A percentile compares a stretch with the other conserved stretches of the same genome.
Evolutionary conservation across 2,888 invertebrate genomes (phyloP).

Genomic region (Drosophila formosana): DNA sequence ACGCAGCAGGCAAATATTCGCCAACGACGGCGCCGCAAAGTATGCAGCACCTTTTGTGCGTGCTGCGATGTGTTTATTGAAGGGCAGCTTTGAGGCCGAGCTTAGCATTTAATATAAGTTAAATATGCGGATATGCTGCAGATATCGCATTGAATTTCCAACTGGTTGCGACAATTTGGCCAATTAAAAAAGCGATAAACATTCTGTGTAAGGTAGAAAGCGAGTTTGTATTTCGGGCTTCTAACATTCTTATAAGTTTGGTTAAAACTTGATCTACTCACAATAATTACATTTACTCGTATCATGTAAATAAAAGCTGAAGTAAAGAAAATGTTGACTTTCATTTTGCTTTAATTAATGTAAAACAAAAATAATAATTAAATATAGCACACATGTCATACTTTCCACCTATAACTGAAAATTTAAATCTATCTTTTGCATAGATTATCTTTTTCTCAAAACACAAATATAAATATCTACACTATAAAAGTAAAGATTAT

Average conservation of each 20-base stretch:
- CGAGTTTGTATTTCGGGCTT: background rate
- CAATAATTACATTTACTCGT: background rate
- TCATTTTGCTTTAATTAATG: too few relatives aligned
- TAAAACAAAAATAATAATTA: too few relatives aligned
- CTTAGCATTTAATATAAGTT: conserved; percentile 58
- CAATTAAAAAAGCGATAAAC: background rate
- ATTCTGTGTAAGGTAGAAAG: background rate
- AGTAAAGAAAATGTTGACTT: too few relatives aligned
- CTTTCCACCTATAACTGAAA: too few relatives aligned
- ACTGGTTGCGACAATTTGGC: background rate
- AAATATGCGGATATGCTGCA: conserved; percentile 57
- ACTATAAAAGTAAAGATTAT: background rate
- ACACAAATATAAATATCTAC: background rate
- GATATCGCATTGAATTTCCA: conserved; percentile 11
- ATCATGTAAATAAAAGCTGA: background rate
- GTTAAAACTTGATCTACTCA: background rate
- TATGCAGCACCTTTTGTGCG: conserved; percentile 56
- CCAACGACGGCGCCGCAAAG: conserved; percentile 44
- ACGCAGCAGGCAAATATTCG: conserved; percentile 30
- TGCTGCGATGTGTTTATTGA: conserved; percentile 52
- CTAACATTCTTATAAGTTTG: too few relatives aligned
- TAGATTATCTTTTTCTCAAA: too few relatives aligned
- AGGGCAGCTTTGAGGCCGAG: conserved; percentile 52
- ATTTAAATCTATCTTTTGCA: too few relatives aligned
- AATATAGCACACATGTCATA: too few relatives aligned